phyloP scores from a whole-genome alignment of 1,140 invertebrate species.

The Pemphigus obesinymphae region DNA sequence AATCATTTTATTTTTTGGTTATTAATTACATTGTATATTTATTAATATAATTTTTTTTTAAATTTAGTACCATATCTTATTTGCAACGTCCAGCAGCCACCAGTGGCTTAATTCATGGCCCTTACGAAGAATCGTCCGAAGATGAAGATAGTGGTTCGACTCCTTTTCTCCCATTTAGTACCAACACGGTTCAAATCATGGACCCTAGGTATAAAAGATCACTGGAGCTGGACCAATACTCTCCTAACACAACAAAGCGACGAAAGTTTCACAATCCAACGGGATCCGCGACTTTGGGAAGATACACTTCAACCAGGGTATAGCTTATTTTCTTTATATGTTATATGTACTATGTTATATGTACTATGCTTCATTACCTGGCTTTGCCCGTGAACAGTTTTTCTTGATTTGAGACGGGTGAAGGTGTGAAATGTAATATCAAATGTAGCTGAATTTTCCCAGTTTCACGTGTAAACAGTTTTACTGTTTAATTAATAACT shows the following conservation, averaged over 20 bases:
- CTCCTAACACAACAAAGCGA: not conserved
- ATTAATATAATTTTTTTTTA: too few relatives aligned
- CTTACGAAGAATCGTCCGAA: constrained; percentile 24
- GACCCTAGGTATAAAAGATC: constrained; percentile 29
- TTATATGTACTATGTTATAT: too few relatives aligned
- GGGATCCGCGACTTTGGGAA: not conserved
- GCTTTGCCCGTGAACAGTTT: too few relatives aligned
- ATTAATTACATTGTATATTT: not conserved
- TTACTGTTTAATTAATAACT: too few relatives aligned
- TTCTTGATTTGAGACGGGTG: too few relatives aligned
- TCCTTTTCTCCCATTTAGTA: not conserved
- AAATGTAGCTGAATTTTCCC: too few relatives aligned
- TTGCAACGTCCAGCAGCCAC: not conserved
- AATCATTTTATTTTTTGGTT: too few relatives aligned
- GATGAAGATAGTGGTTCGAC: constrained; percentile 23
- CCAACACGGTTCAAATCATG: constrained; percentile 4
- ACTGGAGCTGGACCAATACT: constrained; percentile 23
- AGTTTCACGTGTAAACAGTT: too few relatives aligned
- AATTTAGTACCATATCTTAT: constrained; percentile 20
- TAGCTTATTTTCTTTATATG: too few relatives aligned
- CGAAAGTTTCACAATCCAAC: not conserved
- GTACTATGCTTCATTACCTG: too few relatives aligned
- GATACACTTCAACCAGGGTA: not conserved
- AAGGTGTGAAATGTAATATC: too few relatives aligned
- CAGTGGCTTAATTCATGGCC: not conserved